Conservation (phyloP, 2,888 invertebrate species). For the Copidosoma aretas region DNA sequence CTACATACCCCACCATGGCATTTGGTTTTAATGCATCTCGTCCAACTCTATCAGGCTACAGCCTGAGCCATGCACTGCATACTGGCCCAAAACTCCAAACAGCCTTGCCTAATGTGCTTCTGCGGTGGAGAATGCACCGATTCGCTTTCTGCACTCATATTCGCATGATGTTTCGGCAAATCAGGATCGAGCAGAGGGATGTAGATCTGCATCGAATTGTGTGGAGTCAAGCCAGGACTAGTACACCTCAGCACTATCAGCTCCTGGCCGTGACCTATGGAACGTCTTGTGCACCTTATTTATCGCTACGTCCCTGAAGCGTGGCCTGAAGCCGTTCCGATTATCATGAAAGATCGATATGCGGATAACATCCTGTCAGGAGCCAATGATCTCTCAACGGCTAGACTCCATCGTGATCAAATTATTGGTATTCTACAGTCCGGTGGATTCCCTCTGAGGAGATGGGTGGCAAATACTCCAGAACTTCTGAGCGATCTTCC, state of each 20-base stretch:
- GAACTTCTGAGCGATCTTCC: constrained; percentile 6
- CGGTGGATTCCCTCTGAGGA: constrained; percentile 5
- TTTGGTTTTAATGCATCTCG: constrained; percentile 17
- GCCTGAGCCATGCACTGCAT: constrained; percentile 3
- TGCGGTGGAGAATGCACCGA: constrained; percentile 3
- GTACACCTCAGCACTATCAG: neutral
- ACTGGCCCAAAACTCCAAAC: constrained; percentile 9
- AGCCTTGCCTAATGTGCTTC: neutral
- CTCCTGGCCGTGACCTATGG: constrained; percentile 17
- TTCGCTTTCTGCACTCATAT: neutral
- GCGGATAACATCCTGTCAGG: constrained; percentile 13
- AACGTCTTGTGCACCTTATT: constrained; percentile 5
- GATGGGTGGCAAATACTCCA: constrained; percentile 11
- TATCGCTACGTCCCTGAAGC: neutral
- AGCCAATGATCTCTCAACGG: neutral
- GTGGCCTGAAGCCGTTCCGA: constrained; percentile 3
- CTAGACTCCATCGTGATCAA: neutral
- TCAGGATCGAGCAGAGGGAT: neutral
- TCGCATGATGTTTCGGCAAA: constrained; percentile 3
- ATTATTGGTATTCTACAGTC: neutral
- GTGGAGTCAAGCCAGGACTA: neutral
- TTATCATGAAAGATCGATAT: constrained; percentile 5
- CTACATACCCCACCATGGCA: constrained; percentile 13
- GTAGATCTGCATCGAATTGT: constrained; percentile 3
- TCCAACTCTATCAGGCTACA: constrained; percentile 1